Evolutionary conservation across 1,140 invertebrate species (phyloP).

Genomic region (Drosophila cardini): DNA sequence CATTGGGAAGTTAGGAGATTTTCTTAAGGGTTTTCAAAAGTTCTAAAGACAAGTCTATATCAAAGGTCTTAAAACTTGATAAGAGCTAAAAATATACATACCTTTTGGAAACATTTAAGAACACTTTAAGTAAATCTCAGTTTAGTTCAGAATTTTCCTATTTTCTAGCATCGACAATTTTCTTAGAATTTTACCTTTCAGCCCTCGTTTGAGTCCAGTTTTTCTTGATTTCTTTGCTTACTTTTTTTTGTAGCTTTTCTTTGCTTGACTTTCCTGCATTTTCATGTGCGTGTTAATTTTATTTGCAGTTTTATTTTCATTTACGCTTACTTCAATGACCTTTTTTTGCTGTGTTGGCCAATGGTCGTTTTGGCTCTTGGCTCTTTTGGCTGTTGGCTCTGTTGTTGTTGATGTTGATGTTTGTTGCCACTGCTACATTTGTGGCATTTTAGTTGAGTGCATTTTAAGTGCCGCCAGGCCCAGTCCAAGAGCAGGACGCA

Average conservation of each 20-base stretch:
- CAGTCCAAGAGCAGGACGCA: neutral
- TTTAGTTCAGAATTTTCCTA: too few species aligned
- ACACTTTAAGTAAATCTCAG: too few species aligned
- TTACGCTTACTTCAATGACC: conserved; percentile 58
- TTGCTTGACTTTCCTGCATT: conserved; percentile 25
- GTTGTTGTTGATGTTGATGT: conserved; percentile 43
- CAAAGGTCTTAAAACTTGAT: too few species aligned
- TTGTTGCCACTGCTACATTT: conserved; percentile 49
- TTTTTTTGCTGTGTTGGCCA: conserved; percentile 45
- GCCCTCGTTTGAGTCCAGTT: conserved; percentile 3
- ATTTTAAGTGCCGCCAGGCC: conserved; percentile 59
- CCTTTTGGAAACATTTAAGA: too few species aligned
- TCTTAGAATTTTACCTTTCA: neutral
- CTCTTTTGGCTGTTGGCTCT: conserved; percentile 21
- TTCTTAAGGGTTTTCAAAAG: too few species aligned
- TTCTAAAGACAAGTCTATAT: too few species aligned
- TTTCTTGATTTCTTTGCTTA: neutral
- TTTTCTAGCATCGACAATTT: too few species aligned
- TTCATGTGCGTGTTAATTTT: conserved; percentile 64
- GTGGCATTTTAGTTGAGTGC: conserved; percentile 68
- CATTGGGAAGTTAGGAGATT: too few species aligned
- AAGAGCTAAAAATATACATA: too few species aligned
- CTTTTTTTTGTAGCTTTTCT: neutral
- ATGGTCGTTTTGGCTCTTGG: conserved; percentile 24
- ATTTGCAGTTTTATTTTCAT: conserved; percentile 66